These are phyloP conservation scores for Melipona quadrifasciata DNA, from an alignment of 1,140 invertebrate species.

Conservation along the genomic window DNA sequence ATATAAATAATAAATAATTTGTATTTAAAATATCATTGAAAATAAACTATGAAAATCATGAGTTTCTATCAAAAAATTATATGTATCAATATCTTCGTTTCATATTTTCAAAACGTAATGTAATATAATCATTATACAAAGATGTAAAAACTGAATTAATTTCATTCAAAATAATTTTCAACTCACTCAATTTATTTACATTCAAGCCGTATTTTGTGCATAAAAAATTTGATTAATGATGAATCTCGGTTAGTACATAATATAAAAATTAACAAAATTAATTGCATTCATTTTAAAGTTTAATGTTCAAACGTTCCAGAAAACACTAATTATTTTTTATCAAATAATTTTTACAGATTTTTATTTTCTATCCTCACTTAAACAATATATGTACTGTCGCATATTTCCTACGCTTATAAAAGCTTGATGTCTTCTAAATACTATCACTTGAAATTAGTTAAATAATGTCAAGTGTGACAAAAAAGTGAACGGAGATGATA, in stretches of 20 bases:
- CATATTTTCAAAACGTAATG: not conserved
- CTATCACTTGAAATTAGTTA: constrained; percentile 48
- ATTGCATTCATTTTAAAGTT: constrained; percentile 18
- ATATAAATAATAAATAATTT: constrained; percentile 1
- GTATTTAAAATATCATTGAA: not conserved
- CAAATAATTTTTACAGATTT: constrained; percentile 28
- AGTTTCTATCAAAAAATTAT: not conserved
- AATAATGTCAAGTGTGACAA: constrained; percentile 57
- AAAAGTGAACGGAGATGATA: constrained; percentile 45
- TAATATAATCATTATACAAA: not conserved
- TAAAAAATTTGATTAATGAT: constrained; percentile 71
- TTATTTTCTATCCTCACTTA: constrained; percentile 31
- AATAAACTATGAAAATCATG: constrained; percentile 45
- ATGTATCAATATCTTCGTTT: not conserved
- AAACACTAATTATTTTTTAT: constrained; percentile 11
- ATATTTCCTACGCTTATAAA: constrained; percentile 50
- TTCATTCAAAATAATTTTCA: constrained; percentile 25
- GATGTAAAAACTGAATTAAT: constrained; percentile 6
- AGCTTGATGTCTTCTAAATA: constrained; percentile 45
- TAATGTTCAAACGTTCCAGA: not conserved
- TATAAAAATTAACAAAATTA: constrained; percentile 71
- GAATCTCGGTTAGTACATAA: constrained; percentile 62
- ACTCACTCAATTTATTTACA: constrained; percentile 74
- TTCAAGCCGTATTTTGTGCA: constrained; percentile 73
- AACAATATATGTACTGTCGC: constrained; percentile 19